Conservation (phyloP, 2,797 vertebrate genomes). For the Poecilia velifera region DNA sequence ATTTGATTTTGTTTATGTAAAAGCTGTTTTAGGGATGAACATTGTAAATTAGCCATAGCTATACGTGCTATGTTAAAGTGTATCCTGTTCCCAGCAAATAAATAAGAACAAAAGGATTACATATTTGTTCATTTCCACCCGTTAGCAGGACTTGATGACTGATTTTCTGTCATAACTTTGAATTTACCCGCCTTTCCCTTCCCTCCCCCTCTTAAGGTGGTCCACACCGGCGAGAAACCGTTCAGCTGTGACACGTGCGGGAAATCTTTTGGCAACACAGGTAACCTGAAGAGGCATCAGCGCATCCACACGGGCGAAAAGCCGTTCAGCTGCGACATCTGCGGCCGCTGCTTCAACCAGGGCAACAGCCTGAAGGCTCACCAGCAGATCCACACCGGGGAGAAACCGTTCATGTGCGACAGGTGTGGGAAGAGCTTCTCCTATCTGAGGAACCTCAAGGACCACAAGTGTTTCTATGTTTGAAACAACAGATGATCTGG, state of each 20-base stretch:
- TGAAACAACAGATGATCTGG: conserved; percentile 33
- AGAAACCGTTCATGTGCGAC: conserved; percentile 81
- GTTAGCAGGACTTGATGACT: neutral
- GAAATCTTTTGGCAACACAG: conserved; percentile 77
- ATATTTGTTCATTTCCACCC: neutral
- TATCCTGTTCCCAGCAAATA: too few species aligned
- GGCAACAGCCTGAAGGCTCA: conserved; percentile 83
- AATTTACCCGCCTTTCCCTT: neutral
- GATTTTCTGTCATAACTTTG: neutral
- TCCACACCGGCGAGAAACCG: conserved; percentile 78
- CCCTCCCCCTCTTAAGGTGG: conserved; percentile 37
- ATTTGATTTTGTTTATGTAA: too few species aligned
- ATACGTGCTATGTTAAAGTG: too few species aligned
- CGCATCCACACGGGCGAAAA: conserved; percentile 82
- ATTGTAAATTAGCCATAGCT: too few species aligned
- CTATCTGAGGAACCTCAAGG: conserved; percentile 80
- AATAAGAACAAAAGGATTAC: too few species aligned
- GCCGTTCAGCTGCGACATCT: conserved; percentile 76
- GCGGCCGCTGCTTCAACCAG: conserved; percentile 81
- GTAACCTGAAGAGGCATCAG: conserved; percentile 80
- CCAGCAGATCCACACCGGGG: conserved; percentile 79
- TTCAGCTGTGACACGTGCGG: conserved; percentile 76
- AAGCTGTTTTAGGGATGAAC: too few species aligned
- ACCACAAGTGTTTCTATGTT: conserved; percentile 80
- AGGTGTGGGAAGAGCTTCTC: conserved; percentile 82